A percentile compares a stretch with the other conserved stretches of the same genome.
These are phyloP conservation scores for Acleris sparsana DNA, from an alignment of 2,888 invertebrate genomes.

Conservation along the genomic window DNA sequence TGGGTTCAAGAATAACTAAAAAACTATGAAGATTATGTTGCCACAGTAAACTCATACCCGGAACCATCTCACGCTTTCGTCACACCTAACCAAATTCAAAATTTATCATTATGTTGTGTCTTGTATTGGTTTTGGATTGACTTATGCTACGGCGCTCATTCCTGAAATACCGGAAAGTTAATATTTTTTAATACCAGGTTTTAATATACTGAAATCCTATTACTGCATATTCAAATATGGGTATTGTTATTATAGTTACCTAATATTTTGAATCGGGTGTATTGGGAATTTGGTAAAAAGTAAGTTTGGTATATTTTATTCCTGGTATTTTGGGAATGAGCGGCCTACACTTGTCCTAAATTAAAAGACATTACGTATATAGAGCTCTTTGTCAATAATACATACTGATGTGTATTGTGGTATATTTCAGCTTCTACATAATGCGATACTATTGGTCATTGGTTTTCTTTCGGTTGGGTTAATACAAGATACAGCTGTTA, in stretches of 20 bases:
- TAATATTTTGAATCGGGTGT: too few relatives aligned
- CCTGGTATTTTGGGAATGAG: too few relatives aligned
- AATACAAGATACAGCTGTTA: slow-evolving; percentile 84
- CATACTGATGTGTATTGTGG: slow-evolving; percentile 75
- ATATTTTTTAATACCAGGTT: too few relatives aligned
- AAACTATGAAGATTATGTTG: slow-evolving; percentile 35
- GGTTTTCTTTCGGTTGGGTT: slow-evolving; percentile 84
- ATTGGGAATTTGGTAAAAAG: too few relatives aligned
- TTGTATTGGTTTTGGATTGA: slow-evolving; percentile 83
- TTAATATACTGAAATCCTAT: too few relatives aligned
- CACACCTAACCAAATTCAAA: slow-evolving; percentile 83
- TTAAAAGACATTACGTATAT: slow-evolving; percentile 47
- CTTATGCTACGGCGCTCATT: slow-evolving; percentile 37
- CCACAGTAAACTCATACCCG: slow-evolving; percentile 67
- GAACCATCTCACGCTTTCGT: slow-evolving; percentile 78
- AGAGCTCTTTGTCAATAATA: slow-evolving; percentile 45
- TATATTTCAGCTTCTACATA: slow-evolving; percentile 83
- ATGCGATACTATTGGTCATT: slow-evolving; percentile 80
- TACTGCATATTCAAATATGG: too few relatives aligned
- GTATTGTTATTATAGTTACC: too few relatives aligned
- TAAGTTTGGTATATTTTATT: too few relatives aligned
- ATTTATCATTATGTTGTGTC: slow-evolving; percentile 80
- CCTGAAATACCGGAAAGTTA: too few relatives aligned
- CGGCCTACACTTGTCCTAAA: slow-evolving; percentile 48
- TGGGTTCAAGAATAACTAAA: slow-evolving; percentile 15